Conservation (phyloP, 1,140 invertebrate genomes). For the Microplitis demolitor region DNA sequence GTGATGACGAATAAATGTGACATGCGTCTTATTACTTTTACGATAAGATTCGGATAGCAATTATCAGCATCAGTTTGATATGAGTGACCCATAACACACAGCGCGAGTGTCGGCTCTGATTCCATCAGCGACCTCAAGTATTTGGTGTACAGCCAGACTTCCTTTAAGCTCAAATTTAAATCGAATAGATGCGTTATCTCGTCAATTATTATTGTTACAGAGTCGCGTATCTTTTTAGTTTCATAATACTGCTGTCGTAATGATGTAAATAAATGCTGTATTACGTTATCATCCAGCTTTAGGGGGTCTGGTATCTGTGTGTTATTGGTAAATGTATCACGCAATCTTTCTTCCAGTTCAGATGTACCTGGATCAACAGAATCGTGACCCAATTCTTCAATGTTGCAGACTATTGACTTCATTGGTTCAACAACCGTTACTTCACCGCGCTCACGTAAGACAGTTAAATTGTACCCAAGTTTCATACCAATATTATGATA, state of each 20-base stretch:
- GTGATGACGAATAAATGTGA: slow-evolving; percentile 68
- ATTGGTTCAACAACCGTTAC: slow-evolving; percentile 65
- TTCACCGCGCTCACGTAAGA: slow-evolving; percentile 61
- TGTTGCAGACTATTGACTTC: slow-evolving; percentile 57
- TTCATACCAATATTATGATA: slow-evolving; percentile 75
- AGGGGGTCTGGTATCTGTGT: slow-evolving; percentile 40
- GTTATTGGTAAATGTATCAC: slow-evolving; percentile 26
- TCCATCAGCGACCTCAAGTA: slow-evolving; percentile 56
- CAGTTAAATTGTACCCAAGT: slow-evolving; percentile 71
- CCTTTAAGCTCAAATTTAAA: slow-evolving; percentile 62
- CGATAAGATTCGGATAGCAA: slow-evolving; percentile 56
- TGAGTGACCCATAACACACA: slow-evolving; percentile 61
- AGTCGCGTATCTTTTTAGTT: slow-evolving; percentile 37
- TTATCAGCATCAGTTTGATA: slow-evolving; percentile 61
- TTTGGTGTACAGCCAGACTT: slow-evolving; percentile 64
- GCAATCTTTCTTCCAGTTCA: slow-evolving; percentile 45
- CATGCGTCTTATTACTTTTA: slow-evolving; percentile 66
- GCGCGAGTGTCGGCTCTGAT: slow-evolving; percentile 48
- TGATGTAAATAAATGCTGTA: slow-evolving; percentile 43
- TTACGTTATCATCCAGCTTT: slow-evolving; percentile 50
- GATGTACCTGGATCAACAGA: slow-evolving; percentile 39
- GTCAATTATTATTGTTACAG: slow-evolving; percentile 68
- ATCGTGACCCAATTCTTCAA: slow-evolving; percentile 48
- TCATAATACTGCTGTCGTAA: slow-evolving; percentile 45
- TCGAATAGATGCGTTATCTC: slow-evolving; percentile 73